Evolutionary conservation across 2,797 vertebrate genomes (phyloP).

Genomic region (Brachyrhaphis roseni): DNA sequence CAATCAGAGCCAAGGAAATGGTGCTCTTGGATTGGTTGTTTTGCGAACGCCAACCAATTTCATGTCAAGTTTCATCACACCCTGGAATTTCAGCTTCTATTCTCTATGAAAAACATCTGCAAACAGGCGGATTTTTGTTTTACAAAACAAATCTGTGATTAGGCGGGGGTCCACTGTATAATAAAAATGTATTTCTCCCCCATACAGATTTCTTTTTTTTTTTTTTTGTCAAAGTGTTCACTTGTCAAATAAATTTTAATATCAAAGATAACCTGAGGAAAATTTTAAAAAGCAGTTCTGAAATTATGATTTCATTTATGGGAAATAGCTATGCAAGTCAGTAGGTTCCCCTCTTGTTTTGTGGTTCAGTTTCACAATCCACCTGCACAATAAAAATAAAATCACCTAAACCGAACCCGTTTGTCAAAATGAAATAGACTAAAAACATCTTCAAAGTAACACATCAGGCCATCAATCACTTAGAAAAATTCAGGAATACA

Average conservation of each 20-base stretch:
- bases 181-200: neutral
- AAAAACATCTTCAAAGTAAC: neutral
- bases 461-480: neutral
- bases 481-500: neutral
- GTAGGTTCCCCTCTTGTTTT: neutral
- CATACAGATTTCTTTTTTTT: neutral
- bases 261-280: neutral
- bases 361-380: neutral
- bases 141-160: neutral
- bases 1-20: neutral
- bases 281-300: neutral
- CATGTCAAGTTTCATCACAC: neutral
- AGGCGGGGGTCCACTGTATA: neutral
- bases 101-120: neutral
- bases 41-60: neutral
- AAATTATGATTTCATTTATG: neutral
- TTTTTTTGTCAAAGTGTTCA: neutral
- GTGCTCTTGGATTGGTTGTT: neutral
- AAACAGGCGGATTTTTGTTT: neutral
- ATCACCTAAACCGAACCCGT: neutral
- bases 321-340: neutral
- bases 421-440: neutral
- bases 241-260: neutral
- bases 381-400: neutral
- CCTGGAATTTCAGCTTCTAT: neutral